Evolutionary conservation across 2,888 invertebrate genomes (phyloP).

Genomic region (Xestia rhomboidea): DNA sequence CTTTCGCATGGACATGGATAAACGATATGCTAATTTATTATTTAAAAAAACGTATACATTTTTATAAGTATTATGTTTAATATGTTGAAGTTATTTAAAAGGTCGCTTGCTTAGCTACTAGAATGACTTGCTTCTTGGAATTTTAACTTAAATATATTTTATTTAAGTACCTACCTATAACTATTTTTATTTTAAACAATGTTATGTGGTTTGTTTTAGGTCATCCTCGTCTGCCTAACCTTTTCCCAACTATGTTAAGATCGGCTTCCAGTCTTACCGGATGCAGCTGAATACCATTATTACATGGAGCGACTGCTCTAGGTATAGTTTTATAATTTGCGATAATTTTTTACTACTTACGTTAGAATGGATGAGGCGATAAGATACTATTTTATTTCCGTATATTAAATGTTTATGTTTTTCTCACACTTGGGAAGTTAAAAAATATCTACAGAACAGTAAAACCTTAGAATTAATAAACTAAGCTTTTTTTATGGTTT

Average conservation of each 20-base stretch:
- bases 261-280: too few species aligned
- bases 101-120: slow-evolving; percentile 31
- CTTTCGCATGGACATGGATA: slow-evolving; percentile 7
- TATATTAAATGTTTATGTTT: background rate
- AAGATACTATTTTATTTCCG: slow-evolving; percentile 7
- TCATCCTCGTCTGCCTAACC: too few species aligned
- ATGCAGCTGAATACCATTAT: too few species aligned
- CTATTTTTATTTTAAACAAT: slow-evolving; percentile 5
- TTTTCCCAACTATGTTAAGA: too few species aligned
- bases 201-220: slow-evolving; percentile 6
- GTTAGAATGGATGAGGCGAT: background rate
- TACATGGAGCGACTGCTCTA: too few species aligned
- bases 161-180: too few species aligned
- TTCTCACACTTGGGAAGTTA: background rate
- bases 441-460: too few species aligned
- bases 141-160: slow-evolving; percentile 2
- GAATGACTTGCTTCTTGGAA: slow-evolving; percentile 16
- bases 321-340: slow-evolving; percentile 25
- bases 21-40: slow-evolving; percentile 47
- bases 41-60: background rate
- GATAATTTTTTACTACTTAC: slow-evolving; percentile 24
- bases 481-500: too few species aligned
- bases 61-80: slow-evolving; percentile 24
- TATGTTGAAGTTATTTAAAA: slow-evolving; percentile 36
- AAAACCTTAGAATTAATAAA: too few species aligned